Evolutionary conservation across 1,140 invertebrate genomes (phyloP).

Genomic region (Portunus trituberculatus): DNA sequence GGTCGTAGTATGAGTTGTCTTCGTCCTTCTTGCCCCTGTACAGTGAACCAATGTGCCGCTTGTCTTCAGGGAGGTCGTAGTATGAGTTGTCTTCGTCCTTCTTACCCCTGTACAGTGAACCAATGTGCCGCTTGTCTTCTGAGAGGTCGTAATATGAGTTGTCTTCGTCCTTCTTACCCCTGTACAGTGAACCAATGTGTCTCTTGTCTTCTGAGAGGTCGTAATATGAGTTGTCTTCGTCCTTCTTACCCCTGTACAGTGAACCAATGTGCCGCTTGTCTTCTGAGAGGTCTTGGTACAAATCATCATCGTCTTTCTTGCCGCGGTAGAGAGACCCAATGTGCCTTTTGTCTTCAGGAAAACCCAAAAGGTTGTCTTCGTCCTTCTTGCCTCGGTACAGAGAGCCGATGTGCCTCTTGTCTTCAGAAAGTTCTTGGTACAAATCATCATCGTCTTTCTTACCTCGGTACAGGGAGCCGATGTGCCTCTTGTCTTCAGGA

Average conservation of each 20-base stretch:
- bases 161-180: not conserved
- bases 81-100: not conserved
- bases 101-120: slow-evolving; percentile 12
- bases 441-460: slow-evolving; percentile 33
- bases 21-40: not conserved
- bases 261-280: slow-evolving; percentile 39
- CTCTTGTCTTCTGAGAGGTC: slow-evolving; percentile 28
- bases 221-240: not conserved
- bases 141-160: not conserved
- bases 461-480: not conserved
- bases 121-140: slow-evolving; percentile 21
- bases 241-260: not conserved
- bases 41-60: slow-evolving; percentile 47
- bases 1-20: not conserved
- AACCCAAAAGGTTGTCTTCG: not conserved
- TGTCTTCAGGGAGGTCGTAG: not conserved
- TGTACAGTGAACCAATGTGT: slow-evolving; percentile 43
- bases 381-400: not conserved
- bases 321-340: not conserved
- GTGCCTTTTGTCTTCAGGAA: slow-evolving; percentile 49
- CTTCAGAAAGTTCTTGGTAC: not conserved
- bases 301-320: slow-evolving; percentile 32
- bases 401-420: slow-evolving; percentile 39
- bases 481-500: slow-evolving; percentile 9
- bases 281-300: not conserved